Base-by-base conservation (phyloP, 2,113 vertebrate genomes). In the Oncorhynchus gorbuscha region DNA sequence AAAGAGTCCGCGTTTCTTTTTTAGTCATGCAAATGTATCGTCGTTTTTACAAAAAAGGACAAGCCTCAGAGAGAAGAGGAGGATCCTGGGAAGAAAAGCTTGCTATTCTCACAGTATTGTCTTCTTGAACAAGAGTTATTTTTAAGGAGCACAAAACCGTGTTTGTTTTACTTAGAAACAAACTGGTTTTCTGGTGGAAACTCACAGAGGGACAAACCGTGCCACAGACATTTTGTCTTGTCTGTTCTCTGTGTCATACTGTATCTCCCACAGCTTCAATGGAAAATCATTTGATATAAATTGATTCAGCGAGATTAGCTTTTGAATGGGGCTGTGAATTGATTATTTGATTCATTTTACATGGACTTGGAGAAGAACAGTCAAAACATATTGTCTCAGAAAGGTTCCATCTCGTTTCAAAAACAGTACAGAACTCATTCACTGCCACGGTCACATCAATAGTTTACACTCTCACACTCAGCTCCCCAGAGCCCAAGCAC, bases 1-100 rank as follows among this genome's bases (percentile, higher is more conserved):
- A 89, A 90, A 86, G 84, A 66, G 48, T 74, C 59, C 3, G 14
- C 75, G 65, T 79, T 82, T 69, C 71, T n/a, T 76, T 84, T 84
- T 77, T 76, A 49, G 20, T 84, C 78, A 84, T 83, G 85, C 80
- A 87, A 83, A 84, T 84, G 69, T 9, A n/a, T 66, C 61, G 18
- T 76, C 73, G 71, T 77, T 88, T 77, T 77, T 79, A 66, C 66
- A 51, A 81, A 30, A 67, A 76, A 22, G 75, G 80, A 73, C 13
- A 14, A 78, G 35, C 4, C 70, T 70, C 39, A n/a, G n/a, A n/a
- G 45, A 66, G 22, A 66, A 1, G 20, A 62, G 35, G 20, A 62
- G 18, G 65, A 59, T 64, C 30, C 45, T 9, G 8, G 7, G 64
- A 13, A 61, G 0, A 71, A 68, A 51, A 73, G 59, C 59, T 64